Evolutionary conservation across 2,888 invertebrate genomes (phyloP).

Genomic region (Leptinotarsa haldemani): DNA sequence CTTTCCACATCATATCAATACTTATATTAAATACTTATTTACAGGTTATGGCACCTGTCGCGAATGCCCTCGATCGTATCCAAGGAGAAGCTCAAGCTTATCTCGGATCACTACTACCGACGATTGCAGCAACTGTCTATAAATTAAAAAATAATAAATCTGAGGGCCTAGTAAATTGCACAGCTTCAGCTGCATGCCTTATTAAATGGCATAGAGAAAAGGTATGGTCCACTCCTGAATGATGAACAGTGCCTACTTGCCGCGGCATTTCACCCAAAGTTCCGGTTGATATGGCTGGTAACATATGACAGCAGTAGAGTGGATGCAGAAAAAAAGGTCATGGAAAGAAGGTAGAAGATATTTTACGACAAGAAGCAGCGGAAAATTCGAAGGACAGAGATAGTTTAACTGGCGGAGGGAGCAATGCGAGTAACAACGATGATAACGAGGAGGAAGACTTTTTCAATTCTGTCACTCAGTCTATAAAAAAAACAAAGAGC

Average conservation of each 20-base stretch:
- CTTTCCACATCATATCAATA: conserved; percentile 5
- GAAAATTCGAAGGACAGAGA: conserved; percentile 21
- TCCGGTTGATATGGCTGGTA: conserved; percentile 25
- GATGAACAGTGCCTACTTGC: conserved; percentile 23
- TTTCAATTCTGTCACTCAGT: conserved; percentile 27
- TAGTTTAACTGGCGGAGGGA: conserved; percentile 10
- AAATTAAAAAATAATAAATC: conserved; percentile 23
- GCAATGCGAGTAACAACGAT: conserved; percentile 19
- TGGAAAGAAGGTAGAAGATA: conserved; percentile 21
- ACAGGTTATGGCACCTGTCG: conserved; percentile 5
- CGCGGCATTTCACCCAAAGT: conserved; percentile 23
- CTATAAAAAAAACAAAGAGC: conserved; percentile 23
- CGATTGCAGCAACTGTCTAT: conserved; percentile 22
- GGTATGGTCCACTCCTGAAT: conserved; percentile 13
- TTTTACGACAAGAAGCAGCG: conserved; percentile 23
- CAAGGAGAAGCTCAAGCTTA: conserved; percentile 11
- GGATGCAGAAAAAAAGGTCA: conserved; percentile 21
- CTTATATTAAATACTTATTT: conserved; percentile 5
- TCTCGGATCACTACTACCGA: conserved; percentile 20
- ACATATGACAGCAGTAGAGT: conserved; percentile 23
- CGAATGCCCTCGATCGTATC: conserved; percentile 3
- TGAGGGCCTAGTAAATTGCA: conserved; percentile 20
- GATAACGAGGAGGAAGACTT: conserved; percentile 24
- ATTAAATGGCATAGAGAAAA: no score
- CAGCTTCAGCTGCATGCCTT: neutral